Evolutionary conservation across 2,888 invertebrate genomes (phyloP).

Genomic region (Ornithoptera alexandrae): DNA sequence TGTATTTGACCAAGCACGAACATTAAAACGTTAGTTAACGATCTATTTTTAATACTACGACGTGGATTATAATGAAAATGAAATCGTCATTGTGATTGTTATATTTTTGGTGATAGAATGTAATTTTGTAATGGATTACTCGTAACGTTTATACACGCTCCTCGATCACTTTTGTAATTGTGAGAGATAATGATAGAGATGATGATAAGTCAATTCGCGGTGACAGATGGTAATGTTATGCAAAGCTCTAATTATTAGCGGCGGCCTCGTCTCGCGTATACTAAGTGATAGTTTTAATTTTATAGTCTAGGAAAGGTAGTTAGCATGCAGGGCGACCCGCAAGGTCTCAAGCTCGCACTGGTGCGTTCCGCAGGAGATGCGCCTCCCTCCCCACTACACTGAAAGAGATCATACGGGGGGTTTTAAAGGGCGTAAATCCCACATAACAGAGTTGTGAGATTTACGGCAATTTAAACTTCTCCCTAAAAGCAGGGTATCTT

Average conservation of each 20-base stretch:
- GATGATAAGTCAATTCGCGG: constrained; percentile 61
- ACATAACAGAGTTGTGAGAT: no score
- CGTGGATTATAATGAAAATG: constrained; percentile 47
- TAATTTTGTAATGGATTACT: constrained; percentile 67
- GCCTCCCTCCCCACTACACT: no score
- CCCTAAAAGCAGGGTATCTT: no score
- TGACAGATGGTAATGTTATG: constrained; percentile 42
- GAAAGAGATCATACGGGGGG: no score
- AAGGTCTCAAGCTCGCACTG: constrained; percentile 39
- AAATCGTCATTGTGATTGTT: constrained; percentile 47
- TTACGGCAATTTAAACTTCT: no score
- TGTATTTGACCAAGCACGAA: constrained; percentile 52
- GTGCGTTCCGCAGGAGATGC: no score
- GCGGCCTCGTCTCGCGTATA: constrained; percentile 36
- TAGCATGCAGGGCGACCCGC: constrained; percentile 37
- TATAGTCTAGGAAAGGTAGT: constrained; percentile 34
- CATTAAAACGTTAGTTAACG: constrained; percentile 39
- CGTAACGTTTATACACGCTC: constrained; percentile 66
- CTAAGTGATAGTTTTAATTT: constrained; percentile 39
- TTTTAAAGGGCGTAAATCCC: no score
- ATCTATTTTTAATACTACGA: constrained; percentile 66
- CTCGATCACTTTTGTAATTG: constrained; percentile 76
- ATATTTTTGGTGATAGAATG: constrained; percentile 64
- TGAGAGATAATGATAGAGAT: constrained; percentile 58
- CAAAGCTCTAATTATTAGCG: constrained; percentile 35